These are phyloP conservation scores for Aethes cnicana DNA, from an alignment of 2,888 invertebrate genomes.

Conservation along the genomic window DNA sequence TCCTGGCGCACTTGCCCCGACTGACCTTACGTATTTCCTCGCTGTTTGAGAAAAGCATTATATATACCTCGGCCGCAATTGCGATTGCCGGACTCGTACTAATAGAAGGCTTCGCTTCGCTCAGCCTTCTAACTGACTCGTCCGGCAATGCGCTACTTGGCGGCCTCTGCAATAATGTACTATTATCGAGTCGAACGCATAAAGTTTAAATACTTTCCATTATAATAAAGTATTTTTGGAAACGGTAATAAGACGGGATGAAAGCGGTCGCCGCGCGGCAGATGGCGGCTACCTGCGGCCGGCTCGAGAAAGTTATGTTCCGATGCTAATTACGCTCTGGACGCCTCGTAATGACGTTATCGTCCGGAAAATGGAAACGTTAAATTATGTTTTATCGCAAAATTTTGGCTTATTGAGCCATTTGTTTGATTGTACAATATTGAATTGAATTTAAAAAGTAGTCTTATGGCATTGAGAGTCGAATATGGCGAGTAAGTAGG, in stretches of 20 bases:
- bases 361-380: conserved; percentile 18
- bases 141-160: too few species aligned
- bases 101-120: too few species aligned
- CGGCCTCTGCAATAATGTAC: too few species aligned
- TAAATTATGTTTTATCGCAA: conserved; percentile 3
- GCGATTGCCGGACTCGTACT: too few species aligned
- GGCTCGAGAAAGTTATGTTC: conserved; percentile 56
- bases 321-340: conserved; percentile 31
- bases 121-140: too few species aligned
- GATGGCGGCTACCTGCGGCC: conserved; percentile 71
- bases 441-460: not conserved
- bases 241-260: conserved; percentile 73
- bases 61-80: too few species aligned
- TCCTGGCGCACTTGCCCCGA: too few species aligned
- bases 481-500: conserved; percentile 46
- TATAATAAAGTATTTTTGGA: conserved; percentile 78
- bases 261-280: conserved; percentile 76
- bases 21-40: too few species aligned
- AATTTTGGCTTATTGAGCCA: conserved; percentile 15
- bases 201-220: conserved; percentile 74
- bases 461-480: conserved; percentile 38
- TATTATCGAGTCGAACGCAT: conserved; percentile 67
- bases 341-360: conserved; percentile 15
- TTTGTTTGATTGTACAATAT: conserved; percentile 14
- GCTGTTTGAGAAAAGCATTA: too few species aligned